A percentile compares a stretch with the other conserved stretches of the same genome.
Evolutionary conservation across 2,113 vertebrate species (phyloP).

Genomic region (Gavia stellata): DNA sequence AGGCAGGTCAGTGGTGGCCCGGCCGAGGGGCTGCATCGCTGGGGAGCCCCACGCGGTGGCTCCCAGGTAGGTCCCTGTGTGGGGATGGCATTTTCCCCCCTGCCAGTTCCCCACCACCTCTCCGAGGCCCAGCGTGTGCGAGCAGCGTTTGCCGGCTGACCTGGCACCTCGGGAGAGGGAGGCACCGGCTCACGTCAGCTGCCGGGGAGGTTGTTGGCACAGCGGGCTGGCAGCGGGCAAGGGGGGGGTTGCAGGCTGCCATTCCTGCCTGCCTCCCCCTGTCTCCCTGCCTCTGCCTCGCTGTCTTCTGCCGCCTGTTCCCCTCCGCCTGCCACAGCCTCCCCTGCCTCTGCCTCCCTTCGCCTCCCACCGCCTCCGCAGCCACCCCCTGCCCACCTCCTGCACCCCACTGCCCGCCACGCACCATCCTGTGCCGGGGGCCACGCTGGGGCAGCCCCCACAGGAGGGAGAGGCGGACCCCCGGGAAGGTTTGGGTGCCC

Average conservation of each 20-base stretch:
- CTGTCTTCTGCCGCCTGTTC: not conserved
- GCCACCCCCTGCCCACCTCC: not conserved
- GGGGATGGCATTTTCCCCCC: not conserved
- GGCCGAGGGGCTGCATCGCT: fast-evolving
- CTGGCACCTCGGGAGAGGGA: not conserved
- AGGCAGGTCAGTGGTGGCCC: not conserved
- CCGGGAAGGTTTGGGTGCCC: not conserved
- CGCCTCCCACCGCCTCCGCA: not conserved
- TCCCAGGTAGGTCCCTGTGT: fast-evolving
- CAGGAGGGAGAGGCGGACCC: fast-evolving
- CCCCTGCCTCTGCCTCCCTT: not conserved
- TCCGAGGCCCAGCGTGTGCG: fast-evolving
- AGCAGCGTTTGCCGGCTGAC: not conserved
- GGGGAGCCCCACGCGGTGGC: fast-evolving
- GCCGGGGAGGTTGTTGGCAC: not conserved
- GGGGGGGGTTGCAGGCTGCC: not conserved
- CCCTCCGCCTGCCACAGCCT: not conserved
- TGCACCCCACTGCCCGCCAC: not conserved
- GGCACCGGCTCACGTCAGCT: not conserved
- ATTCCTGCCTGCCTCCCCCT: not conserved
- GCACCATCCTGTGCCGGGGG: fast-evolving
- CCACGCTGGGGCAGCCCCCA: not conserved
- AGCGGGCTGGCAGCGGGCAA: not conserved
- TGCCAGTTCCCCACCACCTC: fast-evolving
- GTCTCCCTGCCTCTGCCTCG: not conserved